phyloP scores from a whole-genome alignment of 2,888 invertebrate genomes.

The Drosophila mayaguana region DNA sequence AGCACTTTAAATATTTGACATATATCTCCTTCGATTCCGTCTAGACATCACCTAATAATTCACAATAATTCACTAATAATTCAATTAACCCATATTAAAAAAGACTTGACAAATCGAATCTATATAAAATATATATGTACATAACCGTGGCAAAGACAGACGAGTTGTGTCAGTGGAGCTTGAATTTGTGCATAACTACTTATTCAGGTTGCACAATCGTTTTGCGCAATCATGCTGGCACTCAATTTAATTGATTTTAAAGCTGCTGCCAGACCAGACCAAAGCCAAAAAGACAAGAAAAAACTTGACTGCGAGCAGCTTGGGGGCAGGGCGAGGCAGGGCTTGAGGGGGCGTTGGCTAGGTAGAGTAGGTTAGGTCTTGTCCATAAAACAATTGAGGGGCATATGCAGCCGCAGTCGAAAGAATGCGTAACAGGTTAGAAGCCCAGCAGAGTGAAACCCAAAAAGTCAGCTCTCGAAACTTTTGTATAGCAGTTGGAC shows the following conservation, averaged over 20 bases:
- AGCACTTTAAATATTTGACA: no score
- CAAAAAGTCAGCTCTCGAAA: conserved; percentile 31
- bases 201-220: conserved; percentile 38
- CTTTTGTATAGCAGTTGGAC: conserved; percentile 21
- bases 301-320: not conserved
- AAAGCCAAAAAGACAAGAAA: conserved; percentile 26
- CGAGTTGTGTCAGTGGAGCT: not conserved
- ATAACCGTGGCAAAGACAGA: not conserved
- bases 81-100: not conserved
- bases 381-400: conserved; percentile 46
- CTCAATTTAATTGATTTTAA: conserved; percentile 76
- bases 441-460: conserved; percentile 18
- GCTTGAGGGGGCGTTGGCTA: no score
- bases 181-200: conserved; percentile 16
- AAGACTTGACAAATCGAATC: not conserved
- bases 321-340: no score
- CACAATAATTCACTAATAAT: not conserved
- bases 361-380: conserved; percentile 12
- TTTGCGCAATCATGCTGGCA: conserved; percentile 69
- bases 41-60: not conserved
- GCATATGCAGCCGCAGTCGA: conserved; percentile 43
- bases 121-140: no score
- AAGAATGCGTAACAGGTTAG: conserved; percentile 68
- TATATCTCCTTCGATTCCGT: no score
- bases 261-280: conserved; percentile 42